These are phyloP conservation scores for Mnemiopsis leidyi DNA, from an alignment of 37 sponge, comb jelly and placozoan species.

Conservation along the genomic window DNA sequence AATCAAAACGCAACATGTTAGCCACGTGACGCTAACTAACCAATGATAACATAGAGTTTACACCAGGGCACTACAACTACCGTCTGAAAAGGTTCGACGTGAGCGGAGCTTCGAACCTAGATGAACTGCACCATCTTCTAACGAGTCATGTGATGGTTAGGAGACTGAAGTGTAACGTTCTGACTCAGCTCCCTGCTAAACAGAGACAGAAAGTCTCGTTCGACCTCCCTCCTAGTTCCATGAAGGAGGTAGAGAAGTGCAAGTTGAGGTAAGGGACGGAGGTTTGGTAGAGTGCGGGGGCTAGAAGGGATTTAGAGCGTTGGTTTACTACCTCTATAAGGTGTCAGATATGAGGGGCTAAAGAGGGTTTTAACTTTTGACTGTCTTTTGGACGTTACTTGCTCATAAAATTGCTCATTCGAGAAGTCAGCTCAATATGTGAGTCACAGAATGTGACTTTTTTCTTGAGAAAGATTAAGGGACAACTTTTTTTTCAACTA, in stretches of 20 bases:
- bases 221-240: not conserved
- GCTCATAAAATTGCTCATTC: not conserved
- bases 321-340: too few species aligned
- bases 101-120: slow-evolving; percentile 15
- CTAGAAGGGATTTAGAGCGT: not conserved
- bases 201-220: slow-evolving; percentile 49
- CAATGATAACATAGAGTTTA: not conserved
- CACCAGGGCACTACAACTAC: slow-evolving; percentile 45
- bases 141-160: slow-evolving; percentile 22
- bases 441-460: too few species aligned
- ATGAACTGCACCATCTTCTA: slow-evolving; percentile 6
- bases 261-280: not conserved
- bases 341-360: too few species aligned
- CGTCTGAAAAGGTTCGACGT: slow-evolving; percentile 11
- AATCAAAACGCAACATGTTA: not conserved
- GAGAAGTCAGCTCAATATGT: not conserved
- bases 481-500: too few species aligned
- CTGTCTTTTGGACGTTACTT: too few species aligned
- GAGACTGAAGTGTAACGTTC: slow-evolving; percentile 40
- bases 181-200: slow-evolving; percentile 53
- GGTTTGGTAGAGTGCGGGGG: not conserved
- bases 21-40: not conserved
- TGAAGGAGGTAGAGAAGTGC: not conserved
- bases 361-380: too few species aligned
- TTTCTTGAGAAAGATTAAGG: too few species aligned